Conservation (phyloP, 2,797 vertebrate species). For the Tarsius wallacei region DNA sequence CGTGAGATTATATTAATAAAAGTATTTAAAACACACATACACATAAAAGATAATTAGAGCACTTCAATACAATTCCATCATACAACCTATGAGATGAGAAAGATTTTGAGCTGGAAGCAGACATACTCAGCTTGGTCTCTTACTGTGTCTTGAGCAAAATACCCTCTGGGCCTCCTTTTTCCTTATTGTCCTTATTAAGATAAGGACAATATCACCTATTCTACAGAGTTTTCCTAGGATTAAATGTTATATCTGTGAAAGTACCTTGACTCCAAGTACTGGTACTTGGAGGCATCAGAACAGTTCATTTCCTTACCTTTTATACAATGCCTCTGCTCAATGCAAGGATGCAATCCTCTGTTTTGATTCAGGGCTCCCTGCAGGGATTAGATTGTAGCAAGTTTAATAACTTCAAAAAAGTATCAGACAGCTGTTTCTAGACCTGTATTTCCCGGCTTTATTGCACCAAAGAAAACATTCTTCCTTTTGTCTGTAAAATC, state of each 20-base stretch:
- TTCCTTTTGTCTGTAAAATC: slow-evolving; percentile 46
- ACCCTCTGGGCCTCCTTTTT: background rate
- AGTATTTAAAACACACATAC: background rate
- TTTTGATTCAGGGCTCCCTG: slow-evolving; percentile 38
- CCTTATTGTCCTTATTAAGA: background rate
- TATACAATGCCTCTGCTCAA: background rate
- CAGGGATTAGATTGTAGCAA: slow-evolving; percentile 48
- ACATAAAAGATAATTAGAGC: background rate
- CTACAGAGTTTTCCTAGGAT: background rate
- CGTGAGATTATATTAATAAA: slow-evolving; percentile 30
- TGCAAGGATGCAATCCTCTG: background rate
- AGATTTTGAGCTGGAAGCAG: background rate
- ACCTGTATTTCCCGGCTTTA: slow-evolving; percentile 52
- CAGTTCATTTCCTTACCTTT: background rate
- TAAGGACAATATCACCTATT: background rate
- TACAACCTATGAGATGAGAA: background rate
- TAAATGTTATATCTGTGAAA: background rate
- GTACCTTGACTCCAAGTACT: background rate
- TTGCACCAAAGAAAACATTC: slow-evolving; percentile 12
- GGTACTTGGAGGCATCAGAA: background rate
- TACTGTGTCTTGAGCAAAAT: background rate
- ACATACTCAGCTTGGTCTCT: background rate
- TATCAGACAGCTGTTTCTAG: slow-evolving; percentile 39
- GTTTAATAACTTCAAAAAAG: slow-evolving; percentile 49
- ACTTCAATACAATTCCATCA: background rate